Conservation (phyloP, 2,888 invertebrate species). For the Megamerina dolium region DNA sequence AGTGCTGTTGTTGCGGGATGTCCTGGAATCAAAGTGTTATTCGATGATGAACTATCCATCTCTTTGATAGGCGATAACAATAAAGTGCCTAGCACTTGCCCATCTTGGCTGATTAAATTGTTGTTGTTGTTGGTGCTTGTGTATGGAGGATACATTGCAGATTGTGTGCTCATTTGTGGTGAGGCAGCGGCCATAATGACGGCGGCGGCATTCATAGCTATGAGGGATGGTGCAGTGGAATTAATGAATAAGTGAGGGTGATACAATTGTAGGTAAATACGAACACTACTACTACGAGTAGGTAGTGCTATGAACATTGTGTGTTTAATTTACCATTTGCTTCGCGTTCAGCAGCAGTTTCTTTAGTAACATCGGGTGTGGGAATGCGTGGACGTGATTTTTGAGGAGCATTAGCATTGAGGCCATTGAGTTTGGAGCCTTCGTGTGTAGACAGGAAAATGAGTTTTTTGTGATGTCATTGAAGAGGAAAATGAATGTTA, state of each 20-base stretch:
- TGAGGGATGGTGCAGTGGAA: constrained; percentile 49
- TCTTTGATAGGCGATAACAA: constrained; percentile 80
- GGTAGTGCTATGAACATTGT: no score
- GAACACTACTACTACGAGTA: constrained; percentile 1
- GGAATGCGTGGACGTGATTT: constrained; percentile 82
- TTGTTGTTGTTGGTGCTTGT: constrained; percentile 34
- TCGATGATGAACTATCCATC: constrained; percentile 69
- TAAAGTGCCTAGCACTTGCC: constrained; percentile 68
- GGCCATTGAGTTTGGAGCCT: constrained; percentile 63
- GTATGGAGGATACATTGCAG: constrained; percentile 50
- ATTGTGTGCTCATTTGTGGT: constrained; percentile 56
- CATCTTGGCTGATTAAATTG: constrained; percentile 58
- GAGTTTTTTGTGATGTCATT: no score
- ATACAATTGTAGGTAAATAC: constrained; percentile 32
- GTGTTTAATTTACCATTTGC: constrained; percentile 52
- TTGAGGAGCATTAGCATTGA: constrained; percentile 46
- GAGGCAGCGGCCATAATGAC: constrained; percentile 67
- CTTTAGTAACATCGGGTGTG: constrained; percentile 81
- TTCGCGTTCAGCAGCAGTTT: constrained; percentile 65
- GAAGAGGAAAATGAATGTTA: no score
- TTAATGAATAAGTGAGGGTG: constrained; percentile 22
- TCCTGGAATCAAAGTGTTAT: constrained; percentile 66
- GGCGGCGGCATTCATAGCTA: constrained; percentile 50
- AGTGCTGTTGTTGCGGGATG: constrained; percentile 71
- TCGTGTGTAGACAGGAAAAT: no score